phyloP scores from a whole-genome alignment of 2,888 invertebrate species.

The Nipponacmea schrenckii region DNA sequence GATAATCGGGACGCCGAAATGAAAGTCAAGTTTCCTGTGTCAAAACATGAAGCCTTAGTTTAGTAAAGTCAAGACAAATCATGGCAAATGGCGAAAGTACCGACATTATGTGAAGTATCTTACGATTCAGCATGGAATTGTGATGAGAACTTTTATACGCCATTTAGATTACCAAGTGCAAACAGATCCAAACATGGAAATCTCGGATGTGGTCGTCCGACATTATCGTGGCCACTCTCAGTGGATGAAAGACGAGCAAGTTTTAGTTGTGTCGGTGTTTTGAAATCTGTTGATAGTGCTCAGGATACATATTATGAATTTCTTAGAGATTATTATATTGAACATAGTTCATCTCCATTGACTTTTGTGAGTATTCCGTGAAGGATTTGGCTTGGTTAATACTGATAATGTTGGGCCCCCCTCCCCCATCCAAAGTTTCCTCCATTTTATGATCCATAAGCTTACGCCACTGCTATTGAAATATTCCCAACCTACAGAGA shows the following conservation, averaged over 20 bases:
- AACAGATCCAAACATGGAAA: neutral
- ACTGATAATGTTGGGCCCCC: too few relatives aligned
- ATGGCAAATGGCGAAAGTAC: constrained; percentile 26
- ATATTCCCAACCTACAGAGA: too few relatives aligned
- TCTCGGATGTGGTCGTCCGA: constrained; percentile 3
- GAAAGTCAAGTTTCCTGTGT: too few relatives aligned
- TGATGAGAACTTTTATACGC: constrained; percentile 13
- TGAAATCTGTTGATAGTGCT: neutral
- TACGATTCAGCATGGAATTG: constrained; percentile 43
- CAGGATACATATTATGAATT: neutral
- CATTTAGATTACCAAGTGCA: constrained; percentile 6
- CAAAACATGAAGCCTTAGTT: too few relatives aligned
- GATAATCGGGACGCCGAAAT: too few relatives aligned
- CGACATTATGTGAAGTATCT: constrained; percentile 49
- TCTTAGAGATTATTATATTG: constrained; percentile 1
- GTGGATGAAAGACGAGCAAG: neutral
- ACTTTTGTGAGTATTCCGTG: neutral
- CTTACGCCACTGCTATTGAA: too few relatives aligned
- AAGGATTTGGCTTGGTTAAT: too few relatives aligned
- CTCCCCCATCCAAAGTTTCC: too few relatives aligned
- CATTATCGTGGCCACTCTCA: constrained; percentile 15
- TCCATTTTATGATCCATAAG: too few relatives aligned
- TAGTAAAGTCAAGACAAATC: too few relatives aligned
- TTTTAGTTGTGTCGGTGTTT: neutral
- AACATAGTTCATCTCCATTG: constrained; percentile 3